These are phyloP conservation scores for Drosophila lowei DNA, from an alignment of 1,140 invertebrate species.

Conservation along the genomic window DNA sequence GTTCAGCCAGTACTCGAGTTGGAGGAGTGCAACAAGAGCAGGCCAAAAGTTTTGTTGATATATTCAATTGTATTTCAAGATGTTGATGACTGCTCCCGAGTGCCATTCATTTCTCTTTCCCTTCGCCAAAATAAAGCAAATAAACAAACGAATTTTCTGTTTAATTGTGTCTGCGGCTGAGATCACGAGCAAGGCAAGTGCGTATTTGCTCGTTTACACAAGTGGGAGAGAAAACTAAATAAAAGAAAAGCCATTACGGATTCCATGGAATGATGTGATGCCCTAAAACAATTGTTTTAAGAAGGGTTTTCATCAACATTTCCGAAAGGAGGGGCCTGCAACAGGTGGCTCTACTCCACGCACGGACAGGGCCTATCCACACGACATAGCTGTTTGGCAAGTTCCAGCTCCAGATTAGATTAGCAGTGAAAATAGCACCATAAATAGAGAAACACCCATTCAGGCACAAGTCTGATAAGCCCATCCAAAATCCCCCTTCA, in stretches of 20 bases:
- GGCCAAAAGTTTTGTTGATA: constrained; percentile 59
- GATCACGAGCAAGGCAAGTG: constrained; percentile 15
- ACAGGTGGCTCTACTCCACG: too few relatives aligned
- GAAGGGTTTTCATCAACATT: too few relatives aligned
- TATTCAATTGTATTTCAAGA: constrained; percentile 61
- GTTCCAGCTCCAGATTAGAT: constrained; percentile 53
- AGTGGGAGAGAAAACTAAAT: constrained; percentile 3
- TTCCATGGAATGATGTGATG: constrained; percentile 6
- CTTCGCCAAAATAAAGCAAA: constrained; percentile 37
- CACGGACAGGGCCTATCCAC: constrained; percentile 18
- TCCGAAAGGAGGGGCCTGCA: too few relatives aligned
- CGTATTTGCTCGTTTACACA: constrained; percentile 33
- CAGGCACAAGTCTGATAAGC: constrained; percentile 38
- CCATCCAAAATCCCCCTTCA: constrained; percentile 10
- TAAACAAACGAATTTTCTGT: constrained; percentile 48
- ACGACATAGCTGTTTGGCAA: constrained; percentile 33
- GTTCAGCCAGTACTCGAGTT: too few relatives aligned
- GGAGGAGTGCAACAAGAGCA: background rate
- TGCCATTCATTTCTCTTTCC: constrained; percentile 15
- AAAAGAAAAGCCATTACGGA: constrained; percentile 10
- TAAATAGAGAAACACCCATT: constrained; percentile 44
- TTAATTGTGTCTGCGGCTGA: constrained; percentile 11
- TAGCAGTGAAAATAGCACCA: constrained; percentile 39
- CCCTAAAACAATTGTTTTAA: background rate
- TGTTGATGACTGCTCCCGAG: constrained; percentile 21